A percentile compares a stretch with the other conserved stretches of the same genome.
Conservation (phyloP, 2,888 invertebrate species). For the Philopedon plagiatum region DNA sequence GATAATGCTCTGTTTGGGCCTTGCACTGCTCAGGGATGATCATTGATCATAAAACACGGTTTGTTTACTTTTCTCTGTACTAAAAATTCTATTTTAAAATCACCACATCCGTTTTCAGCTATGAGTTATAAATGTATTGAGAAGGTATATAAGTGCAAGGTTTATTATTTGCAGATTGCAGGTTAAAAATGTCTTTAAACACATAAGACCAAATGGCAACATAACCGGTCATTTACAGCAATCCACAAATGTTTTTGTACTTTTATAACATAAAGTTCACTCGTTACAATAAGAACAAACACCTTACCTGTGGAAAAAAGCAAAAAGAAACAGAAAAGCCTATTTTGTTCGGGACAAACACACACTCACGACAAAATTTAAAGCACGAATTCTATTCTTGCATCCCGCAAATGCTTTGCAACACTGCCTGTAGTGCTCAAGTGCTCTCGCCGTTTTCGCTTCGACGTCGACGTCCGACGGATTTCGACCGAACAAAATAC, state of each 20-base stretch:
- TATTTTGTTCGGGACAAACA: constrained; percentile 18
- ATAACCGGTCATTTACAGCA: constrained; percentile 2
- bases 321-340: constrained; percentile 9
- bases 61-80: not conserved
- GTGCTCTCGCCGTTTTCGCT: not conserved
- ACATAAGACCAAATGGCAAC: constrained; percentile 3
- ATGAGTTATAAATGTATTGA: no score
- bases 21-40: no score
- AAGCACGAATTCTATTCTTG: constrained; percentile 11
- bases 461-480: constrained; percentile 17
- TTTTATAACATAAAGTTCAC: constrained; percentile 27
- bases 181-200: not conserved
- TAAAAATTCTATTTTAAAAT: constrained; percentile 3
- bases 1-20: no score
- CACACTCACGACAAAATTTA: constrained; percentile 12
- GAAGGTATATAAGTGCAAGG: not conserved
- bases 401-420: constrained; percentile 15
- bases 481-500: constrained; percentile 32
- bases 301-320: constrained; percentile 18
- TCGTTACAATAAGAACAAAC: constrained; percentile 19
- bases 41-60: not conserved
- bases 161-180: not conserved
- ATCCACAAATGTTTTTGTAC: not conserved
- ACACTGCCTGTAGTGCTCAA: not conserved
- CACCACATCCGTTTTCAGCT: not conserved